A percentile compares a stretch with the other conserved stretches of the same genome.
Conservation (phyloP, 2,888 invertebrate species). For the Acleris cristana region DNA sequence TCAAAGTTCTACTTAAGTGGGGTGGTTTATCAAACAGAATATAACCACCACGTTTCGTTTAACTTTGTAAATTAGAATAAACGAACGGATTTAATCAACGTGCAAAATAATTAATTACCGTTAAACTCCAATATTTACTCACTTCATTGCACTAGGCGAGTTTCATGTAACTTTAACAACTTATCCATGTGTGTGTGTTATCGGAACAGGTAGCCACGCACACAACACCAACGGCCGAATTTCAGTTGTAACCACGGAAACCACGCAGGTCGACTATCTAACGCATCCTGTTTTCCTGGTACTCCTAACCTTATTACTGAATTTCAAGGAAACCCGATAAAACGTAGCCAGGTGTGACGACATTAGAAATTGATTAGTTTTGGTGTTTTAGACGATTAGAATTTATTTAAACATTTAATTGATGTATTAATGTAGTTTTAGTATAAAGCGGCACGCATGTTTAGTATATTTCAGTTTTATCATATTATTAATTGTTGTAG, state of each 20-base stretch:
- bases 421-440: no score
- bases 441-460: no score
- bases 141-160: no score
- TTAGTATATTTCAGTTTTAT: no score
- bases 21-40: no score
- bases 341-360: constrained; percentile 38
- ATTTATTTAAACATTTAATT: not conserved
- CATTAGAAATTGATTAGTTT: constrained; percentile 10
- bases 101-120: not conserved
- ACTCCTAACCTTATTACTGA: constrained; percentile 81
- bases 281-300: constrained; percentile 62
- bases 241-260: constrained; percentile 33
- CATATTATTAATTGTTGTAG: not conserved
- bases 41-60: no score
- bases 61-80: no score
- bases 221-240: constrained; percentile 40
- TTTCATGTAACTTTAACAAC: no score
- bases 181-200: constrained; percentile 14
- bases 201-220: constrained; percentile 56
- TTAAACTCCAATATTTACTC: not conserved
- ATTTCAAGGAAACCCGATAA: constrained; percentile 70
- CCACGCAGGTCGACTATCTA: constrained; percentile 44
- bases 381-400: constrained; percentile 6
- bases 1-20: no score
- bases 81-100: no score